A percentile compares a stretch with the other conserved stretches of the same genome.
Conservation (phyloP, 2,113 vertebrate genomes). For the Bufo gargarizans region DNA sequence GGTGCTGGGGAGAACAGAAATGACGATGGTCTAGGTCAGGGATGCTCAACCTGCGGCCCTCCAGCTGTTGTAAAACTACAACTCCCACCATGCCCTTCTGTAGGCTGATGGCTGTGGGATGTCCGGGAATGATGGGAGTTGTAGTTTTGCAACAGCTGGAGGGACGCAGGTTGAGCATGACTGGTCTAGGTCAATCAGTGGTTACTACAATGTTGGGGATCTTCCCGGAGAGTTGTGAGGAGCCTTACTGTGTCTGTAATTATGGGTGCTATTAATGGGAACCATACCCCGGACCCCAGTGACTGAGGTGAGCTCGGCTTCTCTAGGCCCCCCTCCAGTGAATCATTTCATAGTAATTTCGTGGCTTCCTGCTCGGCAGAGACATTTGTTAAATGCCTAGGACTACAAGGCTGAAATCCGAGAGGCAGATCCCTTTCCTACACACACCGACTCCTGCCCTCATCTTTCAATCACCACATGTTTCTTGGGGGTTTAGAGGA, state of each 20-base stretch:
- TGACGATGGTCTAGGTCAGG: too few species aligned
- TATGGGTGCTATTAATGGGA: conserved; percentile 15
- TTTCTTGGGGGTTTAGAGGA: neutral
- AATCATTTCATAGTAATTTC: conserved; percentile 39
- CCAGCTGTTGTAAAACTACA: too few species aligned
- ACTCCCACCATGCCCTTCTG: too few species aligned
- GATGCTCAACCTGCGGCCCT: too few species aligned
- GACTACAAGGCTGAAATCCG: conserved; percentile 23
- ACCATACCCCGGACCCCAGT: neutral
- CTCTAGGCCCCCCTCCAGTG: neutral
- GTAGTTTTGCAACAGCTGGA: too few species aligned
- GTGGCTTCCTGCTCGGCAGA: conserved; percentile 30
- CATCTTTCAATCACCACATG: conserved; percentile 34
- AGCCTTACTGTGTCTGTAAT: neutral
- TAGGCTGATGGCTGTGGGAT: too few species aligned
- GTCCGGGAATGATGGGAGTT: too few species aligned
- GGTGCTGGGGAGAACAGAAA: too few species aligned
- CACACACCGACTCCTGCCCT: neutral
- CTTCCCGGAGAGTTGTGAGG: too few species aligned
- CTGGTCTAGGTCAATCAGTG: too few species aligned
- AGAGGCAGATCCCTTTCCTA: conserved; percentile 14
- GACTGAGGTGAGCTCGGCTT: neutral
- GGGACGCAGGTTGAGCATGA: too few species aligned
- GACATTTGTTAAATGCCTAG: conserved; percentile 22
- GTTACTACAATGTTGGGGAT: too few species aligned